These are phyloP conservation scores for Antitype chi DNA, from an alignment of 2,888 invertebrate species.

Conservation along the genomic window DNA sequence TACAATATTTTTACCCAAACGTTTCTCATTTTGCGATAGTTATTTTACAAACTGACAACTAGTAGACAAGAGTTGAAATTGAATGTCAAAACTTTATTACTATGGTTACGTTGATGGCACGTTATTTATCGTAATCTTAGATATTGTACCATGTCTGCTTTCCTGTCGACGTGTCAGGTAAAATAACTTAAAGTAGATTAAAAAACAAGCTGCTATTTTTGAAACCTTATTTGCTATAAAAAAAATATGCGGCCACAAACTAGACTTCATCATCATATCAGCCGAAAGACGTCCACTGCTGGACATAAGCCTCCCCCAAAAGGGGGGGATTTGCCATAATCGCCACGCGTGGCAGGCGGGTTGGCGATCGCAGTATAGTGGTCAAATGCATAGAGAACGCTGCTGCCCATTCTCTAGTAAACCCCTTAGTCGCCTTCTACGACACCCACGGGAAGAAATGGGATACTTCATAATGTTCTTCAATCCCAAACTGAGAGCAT, in stretches of 20 bases:
- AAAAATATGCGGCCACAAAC: not conserved
- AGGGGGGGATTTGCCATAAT: too few relatives aligned
- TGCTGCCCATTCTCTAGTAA: too few relatives aligned
- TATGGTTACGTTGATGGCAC: not conserved
- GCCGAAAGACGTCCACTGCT: too few relatives aligned
- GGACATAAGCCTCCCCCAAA: too few relatives aligned
- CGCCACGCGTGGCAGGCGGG: too few relatives aligned
- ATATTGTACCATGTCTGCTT: not conserved
- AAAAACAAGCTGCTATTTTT: conserved; percentile 4
- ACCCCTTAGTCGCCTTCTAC: too few relatives aligned
- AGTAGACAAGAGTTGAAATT: conserved; percentile 17
- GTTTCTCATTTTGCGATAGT: not conserved
- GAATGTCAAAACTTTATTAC: conserved; percentile 19
- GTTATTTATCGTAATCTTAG: conserved; percentile 5
- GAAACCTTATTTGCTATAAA: conserved; percentile 5
- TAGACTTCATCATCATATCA: too few relatives aligned
- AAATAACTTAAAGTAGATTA: conserved; percentile 20
- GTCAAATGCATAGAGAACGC: too few relatives aligned
- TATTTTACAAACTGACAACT: not conserved
- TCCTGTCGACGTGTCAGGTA: conserved; percentile 1
- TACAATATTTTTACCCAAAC: not conserved
- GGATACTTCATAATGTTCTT: too few relatives aligned
- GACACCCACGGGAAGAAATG: too few relatives aligned
- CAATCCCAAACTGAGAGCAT: too few relatives aligned
- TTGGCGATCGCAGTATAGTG: too few relatives aligned